Conservation (phyloP, 2,888 invertebrate species). For the Willowsia nigromaculata region DNA sequence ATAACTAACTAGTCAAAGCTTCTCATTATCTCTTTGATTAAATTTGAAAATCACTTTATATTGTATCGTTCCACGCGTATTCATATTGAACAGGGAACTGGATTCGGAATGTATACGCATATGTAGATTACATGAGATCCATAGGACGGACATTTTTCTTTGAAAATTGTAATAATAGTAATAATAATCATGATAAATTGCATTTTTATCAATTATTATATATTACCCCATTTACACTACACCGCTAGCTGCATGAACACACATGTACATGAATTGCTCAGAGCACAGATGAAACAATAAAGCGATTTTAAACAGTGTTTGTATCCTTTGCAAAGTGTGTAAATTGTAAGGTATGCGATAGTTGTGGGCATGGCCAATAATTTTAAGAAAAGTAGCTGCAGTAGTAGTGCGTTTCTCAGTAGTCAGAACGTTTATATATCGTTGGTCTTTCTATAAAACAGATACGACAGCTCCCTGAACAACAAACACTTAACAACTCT, state of each 20-base stretch:
- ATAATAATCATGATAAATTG: conserved; percentile 70
- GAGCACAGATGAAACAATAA: conserved; percentile 14
- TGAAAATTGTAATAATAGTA: conserved; percentile 65
- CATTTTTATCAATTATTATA: conserved; percentile 71
- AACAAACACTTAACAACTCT: conserved; percentile 60
- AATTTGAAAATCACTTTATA: too few relatives aligned
- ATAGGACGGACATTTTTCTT: conserved; percentile 41
- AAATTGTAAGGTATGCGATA: not conserved
- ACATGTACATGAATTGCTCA: not conserved
- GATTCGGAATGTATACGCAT: too few relatives aligned
- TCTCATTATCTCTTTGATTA: too few relatives aligned
- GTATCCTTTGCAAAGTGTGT: too few relatives aligned
- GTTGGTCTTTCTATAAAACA: conserved; percentile 12
- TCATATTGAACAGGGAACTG: too few relatives aligned
- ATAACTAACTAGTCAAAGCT: too few relatives aligned
- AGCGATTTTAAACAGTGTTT: not conserved
- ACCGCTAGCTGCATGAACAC: conserved; percentile 32
- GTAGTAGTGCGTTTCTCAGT: not conserved
- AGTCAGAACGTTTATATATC: not conserved
- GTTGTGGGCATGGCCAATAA: not conserved
- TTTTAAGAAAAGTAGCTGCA: not conserved
- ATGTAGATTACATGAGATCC: too few relatives aligned
- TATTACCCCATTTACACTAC: conserved; percentile 62
- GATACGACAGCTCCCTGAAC: conserved; percentile 36
- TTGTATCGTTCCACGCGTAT: too few relatives aligned